Evolutionary conservation across 2,888 invertebrate genomes (phyloP), one percentile per base, ranked within the genome.

Genomic region (Luffia ferchaultella): DNA sequence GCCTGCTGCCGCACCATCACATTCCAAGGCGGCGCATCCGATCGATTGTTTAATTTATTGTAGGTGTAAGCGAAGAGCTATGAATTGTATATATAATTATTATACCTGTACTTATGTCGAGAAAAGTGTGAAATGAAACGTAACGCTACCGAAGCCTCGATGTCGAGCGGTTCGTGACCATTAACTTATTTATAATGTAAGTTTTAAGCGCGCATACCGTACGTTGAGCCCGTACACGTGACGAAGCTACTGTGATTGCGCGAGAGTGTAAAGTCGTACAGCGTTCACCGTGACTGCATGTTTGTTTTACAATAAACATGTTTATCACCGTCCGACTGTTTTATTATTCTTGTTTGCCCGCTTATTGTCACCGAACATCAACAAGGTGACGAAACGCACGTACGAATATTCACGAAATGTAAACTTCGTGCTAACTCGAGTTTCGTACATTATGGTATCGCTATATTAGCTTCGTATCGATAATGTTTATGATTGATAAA

Each of bases 231-330:
- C 30, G 30, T 30, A n/a, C n/a, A n/a, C 30, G 3, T 12, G 30
- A 12, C 30, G 30, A 30, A 30, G 30, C 30, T 30, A 42, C 18
- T 16, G 48, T 18, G 12, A 48, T 15, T 48, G 2, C 17, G 42
- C n/a, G n/a, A n/a, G n/a, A n/a, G n/a, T n/a, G n/a, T n/a, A n/a
- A n/a, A n/a, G 12, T 12, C 30, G 30, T 12, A 3, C 30, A 30
- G 30, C 30, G 30, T 3, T 30, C 30, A 30, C 3, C 63, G 71
- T 67, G 70, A 65, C 60, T 60, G 66, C 60, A 61, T 63, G 62
- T 69, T 63, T 66, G 68, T 64, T 58, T 54, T 51, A 63, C 69
- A 78, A 79, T 80, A 83, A 80, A 80, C 71, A 73, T 77, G 76
- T 73, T 73, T 76, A 71, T 70, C 69, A 65, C 12, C 16, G n/a